These are phyloP conservation scores for Zoanthus sociatus DNA, from an alignment of 92 coral and sea anemone genomes.

Conservation along the genomic window DNA sequence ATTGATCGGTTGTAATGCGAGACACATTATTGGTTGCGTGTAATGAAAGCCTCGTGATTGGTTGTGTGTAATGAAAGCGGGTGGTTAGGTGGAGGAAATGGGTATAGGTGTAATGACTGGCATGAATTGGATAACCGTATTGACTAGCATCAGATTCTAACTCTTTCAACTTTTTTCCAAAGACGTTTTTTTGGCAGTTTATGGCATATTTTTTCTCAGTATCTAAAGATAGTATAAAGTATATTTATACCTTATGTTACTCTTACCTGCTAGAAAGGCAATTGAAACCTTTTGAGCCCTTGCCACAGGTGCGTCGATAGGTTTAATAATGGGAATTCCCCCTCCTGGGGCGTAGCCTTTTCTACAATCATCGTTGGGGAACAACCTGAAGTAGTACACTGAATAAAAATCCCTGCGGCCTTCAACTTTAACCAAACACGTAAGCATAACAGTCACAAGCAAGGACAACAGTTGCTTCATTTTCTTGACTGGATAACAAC, in stretches of 20 bases:
- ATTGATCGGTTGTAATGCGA: background rate
- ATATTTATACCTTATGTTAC: background rate
- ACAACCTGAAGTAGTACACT: conserved; percentile 24
- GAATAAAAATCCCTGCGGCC: conserved; percentile 1
- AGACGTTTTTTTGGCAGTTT: background rate
- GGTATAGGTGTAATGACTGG: too few species aligned
- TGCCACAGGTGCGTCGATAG: conserved; percentile 31
- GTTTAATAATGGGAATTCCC: conserved; percentile 19
- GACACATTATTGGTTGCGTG: too few species aligned
- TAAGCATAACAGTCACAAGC: background rate
- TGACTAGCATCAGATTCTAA: background rate
- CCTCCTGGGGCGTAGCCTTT: conserved; percentile 41
- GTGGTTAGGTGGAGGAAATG: too few species aligned
- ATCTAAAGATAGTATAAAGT: too few species aligned
- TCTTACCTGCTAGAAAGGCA: conserved; percentile 33
- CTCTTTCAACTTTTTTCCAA: background rate
- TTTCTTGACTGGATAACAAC: background rate
- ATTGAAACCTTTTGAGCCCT: conserved; percentile 19
- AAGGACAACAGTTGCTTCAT: conserved; percentile 3
- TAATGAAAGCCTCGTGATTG: too few species aligned
- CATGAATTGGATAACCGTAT: too few species aligned
- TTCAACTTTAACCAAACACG: background rate
- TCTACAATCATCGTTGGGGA: conserved; percentile 16
- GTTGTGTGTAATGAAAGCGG: too few species aligned
- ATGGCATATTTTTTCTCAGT: background rate